Percentiles rank a stretch among this genome's conserved stretches.
phyloP scores from a whole-genome alignment of 2,797 vertebrate species.

The Catamblyrhynchus diadema region DNA sequence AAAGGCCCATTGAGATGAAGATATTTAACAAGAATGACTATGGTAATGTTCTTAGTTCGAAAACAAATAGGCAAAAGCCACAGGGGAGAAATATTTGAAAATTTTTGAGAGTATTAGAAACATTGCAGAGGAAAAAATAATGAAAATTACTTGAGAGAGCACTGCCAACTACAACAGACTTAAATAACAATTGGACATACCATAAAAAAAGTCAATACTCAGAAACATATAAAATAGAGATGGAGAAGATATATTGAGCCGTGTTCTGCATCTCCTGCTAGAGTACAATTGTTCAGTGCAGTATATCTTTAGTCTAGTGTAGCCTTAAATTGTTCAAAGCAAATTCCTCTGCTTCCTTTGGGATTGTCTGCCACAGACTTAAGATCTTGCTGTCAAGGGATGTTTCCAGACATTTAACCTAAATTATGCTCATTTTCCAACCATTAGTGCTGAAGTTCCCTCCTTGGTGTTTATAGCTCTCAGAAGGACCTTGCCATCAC shows the following conservation, averaged over 20 bases:
- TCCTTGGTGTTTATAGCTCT: neutral
- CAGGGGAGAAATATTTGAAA: neutral
- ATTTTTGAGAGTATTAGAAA: neutral
- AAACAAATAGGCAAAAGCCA: neutral
- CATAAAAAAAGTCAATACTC: conserved; percentile 37
- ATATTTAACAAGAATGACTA: neutral
- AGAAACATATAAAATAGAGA: conserved; percentile 8
- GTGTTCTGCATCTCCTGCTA: conserved; percentile 19
- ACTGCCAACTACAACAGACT: neutral
- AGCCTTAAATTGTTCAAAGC: conserved; percentile 53
- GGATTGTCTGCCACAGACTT: conserved; percentile 28
- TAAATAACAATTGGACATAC: conserved; percentile 36
- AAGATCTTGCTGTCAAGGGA: conserved; percentile 37
- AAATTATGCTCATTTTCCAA: conserved; percentile 46
- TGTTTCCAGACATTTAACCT: conserved; percentile 52
- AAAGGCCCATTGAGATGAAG: neutral
- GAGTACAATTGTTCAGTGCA: neutral
- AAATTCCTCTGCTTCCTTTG: conserved; percentile 29
- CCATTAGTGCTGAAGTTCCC: neutral
- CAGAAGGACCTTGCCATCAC: neutral
- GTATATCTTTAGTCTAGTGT: conserved; percentile 10
- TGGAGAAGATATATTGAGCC: conserved; percentile 35
- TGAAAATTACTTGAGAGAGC: neutral
- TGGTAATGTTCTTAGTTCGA: neutral
- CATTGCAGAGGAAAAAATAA: neutral